A percentile compares a stretch with the other conserved stretches of the same genome.
Evolutionary conservation across 2,113 vertebrate species (phyloP).

Genomic region (Ceyx cyanopectus): DNA sequence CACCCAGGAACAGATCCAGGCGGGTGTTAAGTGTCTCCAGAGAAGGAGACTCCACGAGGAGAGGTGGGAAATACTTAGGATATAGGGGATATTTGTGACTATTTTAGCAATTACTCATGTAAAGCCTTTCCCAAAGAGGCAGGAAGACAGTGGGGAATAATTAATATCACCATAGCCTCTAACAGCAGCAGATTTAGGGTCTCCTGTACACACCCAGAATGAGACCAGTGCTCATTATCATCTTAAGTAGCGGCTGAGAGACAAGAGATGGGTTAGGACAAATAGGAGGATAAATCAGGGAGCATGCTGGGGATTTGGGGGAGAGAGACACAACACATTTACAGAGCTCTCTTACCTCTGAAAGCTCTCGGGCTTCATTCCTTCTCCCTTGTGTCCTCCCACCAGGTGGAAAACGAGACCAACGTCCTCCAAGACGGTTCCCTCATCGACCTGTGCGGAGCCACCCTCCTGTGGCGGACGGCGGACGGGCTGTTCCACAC

Average conservation of each 20-base stretch:
- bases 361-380: neutral
- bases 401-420: conserved; percentile 94
- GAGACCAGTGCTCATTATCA: neutral
- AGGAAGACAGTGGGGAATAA: neutral
- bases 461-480: conserved; percentile 94
- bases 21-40: no score
- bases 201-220: neutral
- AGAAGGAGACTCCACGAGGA: no score
- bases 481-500: conserved; percentile 94
- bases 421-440: conserved; percentile 95
- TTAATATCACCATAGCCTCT: neutral
- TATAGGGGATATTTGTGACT: neutral
- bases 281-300: neutral
- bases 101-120: neutral
- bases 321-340: accelerated
- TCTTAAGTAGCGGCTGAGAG: neutral
- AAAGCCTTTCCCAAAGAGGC: neutral
- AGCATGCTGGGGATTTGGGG: accelerated
- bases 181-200: neutral
- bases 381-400: neutral
- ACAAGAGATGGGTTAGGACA: neutral
- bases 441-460: conserved; percentile 95
- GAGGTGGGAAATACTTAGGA: neutral
- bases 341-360: neutral
- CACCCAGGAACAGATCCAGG: no score